Evolutionary conservation across 2,113 vertebrate genomes (phyloP).

Genomic region (Sphyrna mokarran): DNA sequence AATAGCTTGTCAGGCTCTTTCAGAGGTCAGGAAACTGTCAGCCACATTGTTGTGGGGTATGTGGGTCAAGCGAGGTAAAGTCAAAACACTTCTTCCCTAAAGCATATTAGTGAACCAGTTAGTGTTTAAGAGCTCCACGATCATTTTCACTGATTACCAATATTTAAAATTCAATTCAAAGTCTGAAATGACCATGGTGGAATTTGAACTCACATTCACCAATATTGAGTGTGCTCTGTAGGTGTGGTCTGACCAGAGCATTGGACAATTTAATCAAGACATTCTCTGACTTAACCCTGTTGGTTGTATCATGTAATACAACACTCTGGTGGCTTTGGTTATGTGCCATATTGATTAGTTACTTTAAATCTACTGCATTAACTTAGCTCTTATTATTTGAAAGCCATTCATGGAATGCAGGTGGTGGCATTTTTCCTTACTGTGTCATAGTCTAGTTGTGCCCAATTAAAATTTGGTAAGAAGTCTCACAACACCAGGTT

Average conservation of each 20-base stretch:
- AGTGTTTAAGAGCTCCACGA: not conserved
- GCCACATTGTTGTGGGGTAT: not conserved
- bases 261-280: not conserved
- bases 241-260: not conserved
- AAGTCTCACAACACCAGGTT: too few species aligned
- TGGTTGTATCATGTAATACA: not conserved
- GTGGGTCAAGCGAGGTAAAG: not conserved
- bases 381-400: not conserved
- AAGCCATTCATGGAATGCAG: not conserved
- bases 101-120: not conserved
- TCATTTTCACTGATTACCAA: not conserved
- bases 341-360: not conserved
- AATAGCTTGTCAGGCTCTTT: not conserved
- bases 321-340: not conserved
- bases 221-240: not conserved
- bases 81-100: not conserved
- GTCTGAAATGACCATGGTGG: not conserved
- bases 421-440: not conserved
- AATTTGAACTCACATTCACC: not conserved
- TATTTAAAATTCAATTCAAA: not conserved
- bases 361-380: not conserved
- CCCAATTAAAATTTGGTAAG: not conserved
- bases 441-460: not conserved
- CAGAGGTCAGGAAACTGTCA: not conserved
- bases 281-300: not conserved